Evolutionary conservation across 2,797 vertebrate species (phyloP).

Genomic region (Muscicapa striata): DNA sequence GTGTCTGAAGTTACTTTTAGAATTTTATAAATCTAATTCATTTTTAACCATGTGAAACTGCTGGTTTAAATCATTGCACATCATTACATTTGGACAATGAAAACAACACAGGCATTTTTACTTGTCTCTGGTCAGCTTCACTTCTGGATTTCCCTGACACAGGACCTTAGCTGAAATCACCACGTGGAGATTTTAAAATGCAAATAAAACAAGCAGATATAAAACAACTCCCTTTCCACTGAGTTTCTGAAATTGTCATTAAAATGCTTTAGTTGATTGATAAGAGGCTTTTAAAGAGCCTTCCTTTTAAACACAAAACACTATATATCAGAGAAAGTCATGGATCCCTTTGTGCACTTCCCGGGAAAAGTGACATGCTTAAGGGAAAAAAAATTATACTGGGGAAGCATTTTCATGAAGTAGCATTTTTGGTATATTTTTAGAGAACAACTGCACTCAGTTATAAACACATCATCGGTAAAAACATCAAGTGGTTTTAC

Average conservation of each 20-base stretch:
- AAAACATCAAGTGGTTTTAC: background rate
- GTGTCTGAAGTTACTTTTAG: background rate
- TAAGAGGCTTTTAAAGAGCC: background rate
- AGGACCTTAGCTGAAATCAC: background rate
- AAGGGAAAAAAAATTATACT: background rate
- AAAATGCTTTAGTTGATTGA: background rate
- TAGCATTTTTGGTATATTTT: background rate
- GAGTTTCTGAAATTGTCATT: background rate
- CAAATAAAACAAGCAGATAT: conserved; percentile 23
- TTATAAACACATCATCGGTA: background rate
- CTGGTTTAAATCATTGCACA: conserved; percentile 61
- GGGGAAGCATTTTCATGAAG: background rate
- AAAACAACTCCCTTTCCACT: background rate
- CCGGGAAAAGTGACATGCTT: background rate
- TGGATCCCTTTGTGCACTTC: background rate
- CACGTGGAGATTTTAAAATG: conserved; percentile 33
- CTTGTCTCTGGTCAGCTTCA: conserved; percentile 63
- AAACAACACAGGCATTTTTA: conserved; percentile 58
- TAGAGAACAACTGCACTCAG: background rate
- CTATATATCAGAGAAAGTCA: background rate
- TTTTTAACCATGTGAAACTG: conserved; percentile 48
- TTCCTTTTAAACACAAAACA: background rate
- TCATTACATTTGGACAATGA: conserved; percentile 58
- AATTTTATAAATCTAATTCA: conserved; percentile 17
- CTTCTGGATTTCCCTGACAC: conserved; percentile 39